Evolutionary conservation across 2,797 vertebrate genomes (phyloP).

Genomic region (Moxostoma hubbsi): DNA sequence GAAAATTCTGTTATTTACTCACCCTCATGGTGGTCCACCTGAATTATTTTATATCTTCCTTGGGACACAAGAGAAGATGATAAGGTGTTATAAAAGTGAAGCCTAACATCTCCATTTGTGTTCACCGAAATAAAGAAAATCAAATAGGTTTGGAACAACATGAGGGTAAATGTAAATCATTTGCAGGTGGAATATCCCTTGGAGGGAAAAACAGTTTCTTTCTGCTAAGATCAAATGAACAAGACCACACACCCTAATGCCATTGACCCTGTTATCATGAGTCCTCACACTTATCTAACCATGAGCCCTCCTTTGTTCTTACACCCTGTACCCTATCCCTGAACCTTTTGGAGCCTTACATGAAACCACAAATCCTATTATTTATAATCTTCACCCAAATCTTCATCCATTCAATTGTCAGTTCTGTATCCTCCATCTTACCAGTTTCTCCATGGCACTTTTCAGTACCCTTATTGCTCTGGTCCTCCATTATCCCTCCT

Average conservation of each 20-base stretch:
- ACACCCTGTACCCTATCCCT: background rate
- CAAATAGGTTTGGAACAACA: no score
- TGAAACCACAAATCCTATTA: slow-evolving; percentile 29
- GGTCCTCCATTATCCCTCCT: slow-evolving; percentile 18
- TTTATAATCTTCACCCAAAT: slow-evolving; percentile 26
- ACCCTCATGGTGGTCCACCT: no score
- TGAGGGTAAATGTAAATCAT: no score
- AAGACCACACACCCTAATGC: slow-evolving; percentile 11
- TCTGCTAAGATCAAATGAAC: background rate
- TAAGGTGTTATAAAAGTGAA: no score
- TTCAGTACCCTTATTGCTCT: slow-evolving; percentile 7
- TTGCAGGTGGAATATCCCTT: no score
- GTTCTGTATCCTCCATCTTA: background rate
- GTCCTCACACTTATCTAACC: slow-evolving; percentile 25
- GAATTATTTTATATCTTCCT: no score
- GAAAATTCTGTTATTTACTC: no score
- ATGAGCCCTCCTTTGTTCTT: slow-evolving; percentile 22
- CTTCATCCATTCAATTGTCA: slow-evolving; percentile 6
- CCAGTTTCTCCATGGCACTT: background rate
- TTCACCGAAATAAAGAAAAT: no score
- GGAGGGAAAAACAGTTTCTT: background rate
- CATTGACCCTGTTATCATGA: background rate
- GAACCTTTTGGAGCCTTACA: slow-evolving; percentile 32
- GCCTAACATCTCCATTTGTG: no score
- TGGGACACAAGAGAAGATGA: no score